These are phyloP conservation scores for Idaea aversata DNA, from an alignment of 2,888 invertebrate species.

Conservation along the genomic window DNA sequence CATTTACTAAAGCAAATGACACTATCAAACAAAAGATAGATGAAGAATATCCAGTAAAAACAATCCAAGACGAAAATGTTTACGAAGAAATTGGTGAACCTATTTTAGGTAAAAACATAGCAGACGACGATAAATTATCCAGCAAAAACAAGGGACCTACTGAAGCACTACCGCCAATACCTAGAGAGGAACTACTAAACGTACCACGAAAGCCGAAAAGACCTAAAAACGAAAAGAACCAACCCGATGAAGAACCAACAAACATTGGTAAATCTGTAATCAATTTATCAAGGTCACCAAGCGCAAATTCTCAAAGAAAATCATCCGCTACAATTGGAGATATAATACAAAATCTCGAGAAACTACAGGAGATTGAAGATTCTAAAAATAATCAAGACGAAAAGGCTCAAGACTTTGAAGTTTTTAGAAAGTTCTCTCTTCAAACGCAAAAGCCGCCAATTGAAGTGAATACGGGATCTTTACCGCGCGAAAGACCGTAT, in stretches of 20 bases:
- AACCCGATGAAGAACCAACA: conserved; percentile 45
- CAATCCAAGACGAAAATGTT: conserved; percentile 59
- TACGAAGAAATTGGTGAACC: conserved; percentile 70
- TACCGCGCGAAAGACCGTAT: conserved; percentile 63
- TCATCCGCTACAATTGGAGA: conserved; percentile 41
- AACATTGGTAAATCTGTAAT: conserved; percentile 63
- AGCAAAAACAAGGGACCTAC: conserved; percentile 38
- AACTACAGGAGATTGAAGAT: conserved; percentile 29
- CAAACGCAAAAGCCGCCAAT: conserved; percentile 48
- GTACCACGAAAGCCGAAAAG: conserved; percentile 67
- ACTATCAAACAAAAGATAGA: conserved; percentile 39
- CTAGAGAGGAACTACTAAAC: conserved; percentile 64
- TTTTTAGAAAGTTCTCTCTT: conserved; percentile 56
- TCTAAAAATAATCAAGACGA: conserved; percentile 57
- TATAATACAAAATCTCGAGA: conserved; percentile 52
- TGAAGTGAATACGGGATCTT: conserved; percentile 54
- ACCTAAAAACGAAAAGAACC: conserved; percentile 44
- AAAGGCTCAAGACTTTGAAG: conserved; percentile 33
- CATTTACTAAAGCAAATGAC: conserved; percentile 32
- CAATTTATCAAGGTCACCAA: conserved; percentile 62
- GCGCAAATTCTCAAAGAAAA: conserved; percentile 56
- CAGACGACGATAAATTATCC: conserved; percentile 69
- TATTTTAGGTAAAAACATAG: conserved; percentile 53
- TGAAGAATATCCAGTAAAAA: conserved; percentile 30
- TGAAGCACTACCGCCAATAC: conserved; percentile 51